Conservation (phyloP, 2,113 vertebrate species). For the Cyprinodon variegatus region DNA sequence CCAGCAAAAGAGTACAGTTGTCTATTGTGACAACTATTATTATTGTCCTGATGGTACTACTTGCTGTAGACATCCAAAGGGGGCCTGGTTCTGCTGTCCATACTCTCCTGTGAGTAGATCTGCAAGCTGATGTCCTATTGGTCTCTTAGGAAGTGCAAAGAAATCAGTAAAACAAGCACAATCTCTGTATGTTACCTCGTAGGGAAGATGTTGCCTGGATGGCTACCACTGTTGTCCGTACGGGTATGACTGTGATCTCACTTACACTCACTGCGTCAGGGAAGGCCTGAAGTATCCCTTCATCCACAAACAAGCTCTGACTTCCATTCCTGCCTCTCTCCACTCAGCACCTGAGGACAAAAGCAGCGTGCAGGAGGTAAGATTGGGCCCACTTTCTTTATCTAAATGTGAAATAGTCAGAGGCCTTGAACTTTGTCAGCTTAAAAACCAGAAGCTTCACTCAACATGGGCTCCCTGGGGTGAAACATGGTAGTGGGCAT, state of each 20-base stretch:
- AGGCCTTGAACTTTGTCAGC: too few species aligned
- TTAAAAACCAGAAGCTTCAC: too few species aligned
- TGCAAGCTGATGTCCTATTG: fast-evolving
- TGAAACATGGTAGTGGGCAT: too few species aligned
- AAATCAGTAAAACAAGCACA: neutral
- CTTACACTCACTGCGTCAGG: slow-evolving; percentile 45
- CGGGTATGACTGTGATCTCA: slow-evolving; percentile 61
- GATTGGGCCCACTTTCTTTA: too few species aligned
- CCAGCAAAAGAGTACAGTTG: slow-evolving; percentile 5
- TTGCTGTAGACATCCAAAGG: slow-evolving; percentile 64
- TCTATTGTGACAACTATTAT: slow-evolving; percentile 56
- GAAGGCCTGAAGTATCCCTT: slow-evolving; percentile 46
- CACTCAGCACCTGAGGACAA: slow-evolving; percentile 12
- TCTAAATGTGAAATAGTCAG: too few species aligned
- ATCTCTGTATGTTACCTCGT: neutral
- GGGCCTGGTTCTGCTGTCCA: slow-evolving; percentile 66
- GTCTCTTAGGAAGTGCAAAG: neutral
- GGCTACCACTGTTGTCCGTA: slow-evolving; percentile 68
- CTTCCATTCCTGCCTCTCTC: slow-evolving; percentile 36
- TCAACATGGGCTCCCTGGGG: too few species aligned
- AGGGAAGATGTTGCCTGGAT: slow-evolving; percentile 73
- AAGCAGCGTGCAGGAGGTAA: neutral
- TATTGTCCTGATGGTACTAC: slow-evolving; percentile 50
- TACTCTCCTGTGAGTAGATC: slow-evolving; percentile 53
- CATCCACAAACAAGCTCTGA: slow-evolving; percentile 2